Percentiles rank a stretch among this genome's conserved stretches.
phyloP scores from a whole-genome alignment of 2,888 invertebrate species.

The Aleiodes testaceus region DNA sequence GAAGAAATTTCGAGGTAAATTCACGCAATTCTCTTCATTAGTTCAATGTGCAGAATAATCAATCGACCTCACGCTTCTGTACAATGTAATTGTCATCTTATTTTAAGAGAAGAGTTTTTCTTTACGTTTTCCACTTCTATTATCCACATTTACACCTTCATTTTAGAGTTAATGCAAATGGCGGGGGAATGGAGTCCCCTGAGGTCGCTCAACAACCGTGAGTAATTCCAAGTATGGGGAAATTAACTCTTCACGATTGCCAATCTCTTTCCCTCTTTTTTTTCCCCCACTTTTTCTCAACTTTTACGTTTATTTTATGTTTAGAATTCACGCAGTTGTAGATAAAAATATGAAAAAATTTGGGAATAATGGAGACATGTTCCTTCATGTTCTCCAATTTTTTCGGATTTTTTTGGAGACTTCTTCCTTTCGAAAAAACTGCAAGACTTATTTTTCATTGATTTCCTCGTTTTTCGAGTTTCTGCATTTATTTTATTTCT shows the following conservation, averaged over 20 bases:
- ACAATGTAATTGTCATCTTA: constrained; percentile 48
- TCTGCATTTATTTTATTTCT: no score
- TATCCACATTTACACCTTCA: constrained; percentile 12
- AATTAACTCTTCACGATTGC: constrained; percentile 44
- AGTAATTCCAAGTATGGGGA: constrained; percentile 40
- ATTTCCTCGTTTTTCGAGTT: no score
- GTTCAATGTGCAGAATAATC: constrained; percentile 50
- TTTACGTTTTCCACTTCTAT: constrained; percentile 1
- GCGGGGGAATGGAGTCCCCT: constrained; percentile 13
- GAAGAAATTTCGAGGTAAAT: constrained; percentile 35
- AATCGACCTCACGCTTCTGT: constrained; percentile 58
- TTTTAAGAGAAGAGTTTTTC: neutral
- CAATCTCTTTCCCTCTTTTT: constrained; percentile 27
- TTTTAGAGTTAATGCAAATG: constrained; percentile 6
- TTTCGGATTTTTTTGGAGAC: no score
- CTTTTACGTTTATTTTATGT: neutral
- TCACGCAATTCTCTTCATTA: neutral
- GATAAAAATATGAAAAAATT: no score
- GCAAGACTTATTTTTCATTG: no score
- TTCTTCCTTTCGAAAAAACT: no score
- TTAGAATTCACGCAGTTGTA: no score
- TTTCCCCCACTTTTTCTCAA: neutral
- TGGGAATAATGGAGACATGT: no score
- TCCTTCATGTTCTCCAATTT: no score
- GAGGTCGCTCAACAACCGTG: constrained; percentile 41